Conservation (phyloP, 2,113 vertebrate genomes). For the Melanostigma gelatinosum region DNA sequence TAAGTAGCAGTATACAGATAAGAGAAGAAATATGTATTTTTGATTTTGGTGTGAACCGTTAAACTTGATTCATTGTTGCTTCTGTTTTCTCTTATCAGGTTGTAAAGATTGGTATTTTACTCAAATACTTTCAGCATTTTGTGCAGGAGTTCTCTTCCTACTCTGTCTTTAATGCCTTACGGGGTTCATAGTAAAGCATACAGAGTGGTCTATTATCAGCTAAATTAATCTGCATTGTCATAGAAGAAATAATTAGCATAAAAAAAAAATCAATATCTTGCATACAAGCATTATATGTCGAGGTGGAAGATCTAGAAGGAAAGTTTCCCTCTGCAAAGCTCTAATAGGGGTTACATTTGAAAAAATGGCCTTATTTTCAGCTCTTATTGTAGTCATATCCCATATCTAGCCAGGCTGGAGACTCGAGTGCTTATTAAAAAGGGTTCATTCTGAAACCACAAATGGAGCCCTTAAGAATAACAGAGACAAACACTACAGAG, state of each 20-base stretch:
- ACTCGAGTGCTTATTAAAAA: conserved; percentile 62
- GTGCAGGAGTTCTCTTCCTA: neutral
- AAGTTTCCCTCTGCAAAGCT: conserved; percentile 50
- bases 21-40: neutral
- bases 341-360: conserved; percentile 45
- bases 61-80: neutral
- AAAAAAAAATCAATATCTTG: conserved; percentile 55
- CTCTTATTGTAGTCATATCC: conserved; percentile 50
- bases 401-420: conserved; percentile 32
- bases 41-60: neutral
- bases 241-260: conserved; percentile 46
- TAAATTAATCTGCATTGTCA: conserved; percentile 49
- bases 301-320: conserved; percentile 53
- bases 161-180: neutral
- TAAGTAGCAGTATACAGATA: neutral
- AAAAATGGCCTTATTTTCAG: conserved; percentile 57
- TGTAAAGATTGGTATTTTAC: neutral
- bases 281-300: conserved; percentile 24
- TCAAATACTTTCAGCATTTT: neutral
- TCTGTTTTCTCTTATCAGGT: neutral
- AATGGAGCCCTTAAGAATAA: conserved; percentile 48
- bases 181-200: conserved; percentile 10
- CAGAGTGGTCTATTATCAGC: conserved; percentile 52
- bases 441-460: conserved; percentile 58
- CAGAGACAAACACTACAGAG: conserved; percentile 44